phyloP scores from a whole-genome alignment of 2,113 vertebrate genomes.

The Orthonyx spaldingii region DNA sequence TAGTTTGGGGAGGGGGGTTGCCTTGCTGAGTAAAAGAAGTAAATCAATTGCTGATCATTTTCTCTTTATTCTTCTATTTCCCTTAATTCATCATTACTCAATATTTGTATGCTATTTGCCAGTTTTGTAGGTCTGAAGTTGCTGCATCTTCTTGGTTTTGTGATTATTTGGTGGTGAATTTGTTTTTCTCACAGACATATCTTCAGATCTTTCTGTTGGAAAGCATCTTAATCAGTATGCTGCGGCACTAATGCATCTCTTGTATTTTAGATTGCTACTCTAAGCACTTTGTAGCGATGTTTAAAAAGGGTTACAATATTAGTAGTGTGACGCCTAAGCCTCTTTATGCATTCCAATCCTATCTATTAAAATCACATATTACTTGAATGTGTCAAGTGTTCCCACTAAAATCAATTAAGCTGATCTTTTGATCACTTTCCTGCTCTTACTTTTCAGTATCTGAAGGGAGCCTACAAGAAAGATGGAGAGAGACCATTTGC shows the following conservation, averaged over 20 bases:
- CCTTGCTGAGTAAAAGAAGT: not conserved
- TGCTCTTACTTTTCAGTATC: not conserved
- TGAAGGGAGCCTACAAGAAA: not conserved
- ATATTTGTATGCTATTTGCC: not conserved
- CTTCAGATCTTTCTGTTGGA: not conserved
- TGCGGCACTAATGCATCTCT: not conserved
- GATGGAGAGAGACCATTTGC: not conserved
- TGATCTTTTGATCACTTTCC: not conserved
- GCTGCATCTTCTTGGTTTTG: not conserved
- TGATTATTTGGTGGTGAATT: not conserved
- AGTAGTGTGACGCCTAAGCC: not conserved
- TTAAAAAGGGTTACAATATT: not conserved
- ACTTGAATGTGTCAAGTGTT: not conserved
- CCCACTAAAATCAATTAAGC: not conserved
- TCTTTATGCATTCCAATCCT: not conserved
- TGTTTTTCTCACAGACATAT: not conserved
- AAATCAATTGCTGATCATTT: not conserved
- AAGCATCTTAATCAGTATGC: not conserved
- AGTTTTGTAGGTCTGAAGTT: not conserved
- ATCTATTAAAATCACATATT: not conserved
- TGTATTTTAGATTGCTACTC: not conserved
- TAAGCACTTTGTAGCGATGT: not conserved
- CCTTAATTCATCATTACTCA: not conserved
- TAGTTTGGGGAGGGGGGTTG: accelerated
- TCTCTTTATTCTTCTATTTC: not conserved